These are phyloP conservation scores for Hemicordylus capensis DNA, from an alignment of 2,113 vertebrate species.

Conservation along the genomic window DNA sequence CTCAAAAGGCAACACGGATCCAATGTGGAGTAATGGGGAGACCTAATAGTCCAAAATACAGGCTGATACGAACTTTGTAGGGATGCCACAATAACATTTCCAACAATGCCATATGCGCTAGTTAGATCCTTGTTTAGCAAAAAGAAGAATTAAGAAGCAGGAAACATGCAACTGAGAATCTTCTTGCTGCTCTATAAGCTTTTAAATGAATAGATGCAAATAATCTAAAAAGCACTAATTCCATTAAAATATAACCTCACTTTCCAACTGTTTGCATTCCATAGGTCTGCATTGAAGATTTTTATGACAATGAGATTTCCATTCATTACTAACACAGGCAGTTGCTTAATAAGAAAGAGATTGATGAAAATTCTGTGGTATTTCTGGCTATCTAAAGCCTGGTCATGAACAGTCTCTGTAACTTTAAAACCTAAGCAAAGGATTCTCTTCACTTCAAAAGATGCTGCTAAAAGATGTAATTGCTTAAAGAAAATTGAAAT, in stretches of 20 bases:
- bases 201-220: background rate
- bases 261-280: background rate
- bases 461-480: background rate
- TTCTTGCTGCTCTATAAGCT: background rate
- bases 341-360: constrained; percentile 38
- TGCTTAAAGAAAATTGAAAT: constrained; percentile 10
- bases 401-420: constrained; percentile 9
- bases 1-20: background rate
- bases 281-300: constrained; percentile 7
- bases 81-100: background rate
- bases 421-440: background rate
- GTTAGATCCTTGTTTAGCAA: background rate
- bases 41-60: background rate
- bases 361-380: background rate
- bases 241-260: background rate
- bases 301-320: background rate
- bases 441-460: constrained; percentile 14
- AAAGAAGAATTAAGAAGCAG: background rate
- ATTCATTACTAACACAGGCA: constrained; percentile 14
- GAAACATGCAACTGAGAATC: background rate
- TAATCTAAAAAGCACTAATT: background rate
- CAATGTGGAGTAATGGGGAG: background rate
- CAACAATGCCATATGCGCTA: no score
- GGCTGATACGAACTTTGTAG: background rate
- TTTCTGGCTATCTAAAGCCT: background rate